phyloP scores from a whole-genome alignment of 2,797 vertebrate species.

The Schizopygopsis malacanthus region DNA sequence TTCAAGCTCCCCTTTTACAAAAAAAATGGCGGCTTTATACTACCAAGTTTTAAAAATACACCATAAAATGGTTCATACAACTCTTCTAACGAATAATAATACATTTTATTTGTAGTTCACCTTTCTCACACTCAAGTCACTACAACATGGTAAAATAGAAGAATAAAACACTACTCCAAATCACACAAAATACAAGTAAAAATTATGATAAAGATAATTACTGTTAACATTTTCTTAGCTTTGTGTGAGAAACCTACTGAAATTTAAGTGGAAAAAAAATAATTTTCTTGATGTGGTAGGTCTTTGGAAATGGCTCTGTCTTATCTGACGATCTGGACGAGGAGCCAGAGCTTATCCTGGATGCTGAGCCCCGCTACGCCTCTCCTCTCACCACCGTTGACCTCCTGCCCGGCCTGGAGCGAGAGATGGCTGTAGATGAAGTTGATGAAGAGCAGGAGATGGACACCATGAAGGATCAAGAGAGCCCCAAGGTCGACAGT shows the following conservation, averaged over 20 bases:
- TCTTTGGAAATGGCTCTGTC: slow-evolving; percentile 77
- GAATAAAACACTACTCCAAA: too few relatives aligned
- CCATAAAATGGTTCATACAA: neutral
- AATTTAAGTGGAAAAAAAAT: neutral
- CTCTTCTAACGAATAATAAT: too few relatives aligned
- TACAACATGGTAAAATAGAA: too few relatives aligned
- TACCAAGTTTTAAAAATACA: neutral
- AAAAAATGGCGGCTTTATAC: neutral
- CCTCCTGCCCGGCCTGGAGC: slow-evolving; percentile 67
- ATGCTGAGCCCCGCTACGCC: slow-evolving; percentile 74
- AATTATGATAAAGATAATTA: too few relatives aligned
- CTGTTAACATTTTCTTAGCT: neutral
- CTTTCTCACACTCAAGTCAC: too few relatives aligned
- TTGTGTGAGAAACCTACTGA: neutral
- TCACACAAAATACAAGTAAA: too few relatives aligned
- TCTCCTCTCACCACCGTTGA: slow-evolving; percentile 54
- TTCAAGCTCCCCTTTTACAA: neutral
- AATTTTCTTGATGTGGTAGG: slow-evolving; percentile 67
- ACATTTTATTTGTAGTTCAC: too few relatives aligned
- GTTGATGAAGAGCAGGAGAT: slow-evolving; percentile 81
- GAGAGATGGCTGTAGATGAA: slow-evolving; percentile 91
- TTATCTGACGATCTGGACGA: slow-evolving; percentile 77
- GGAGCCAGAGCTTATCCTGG: slow-evolving; percentile 81
- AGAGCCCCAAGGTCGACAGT: slow-evolving; percentile 50
- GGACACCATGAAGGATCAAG: slow-evolving; percentile 54